Evolutionary conservation across 2,113 vertebrate species (phyloP).

Genomic region (Promerops cafer): DNA sequence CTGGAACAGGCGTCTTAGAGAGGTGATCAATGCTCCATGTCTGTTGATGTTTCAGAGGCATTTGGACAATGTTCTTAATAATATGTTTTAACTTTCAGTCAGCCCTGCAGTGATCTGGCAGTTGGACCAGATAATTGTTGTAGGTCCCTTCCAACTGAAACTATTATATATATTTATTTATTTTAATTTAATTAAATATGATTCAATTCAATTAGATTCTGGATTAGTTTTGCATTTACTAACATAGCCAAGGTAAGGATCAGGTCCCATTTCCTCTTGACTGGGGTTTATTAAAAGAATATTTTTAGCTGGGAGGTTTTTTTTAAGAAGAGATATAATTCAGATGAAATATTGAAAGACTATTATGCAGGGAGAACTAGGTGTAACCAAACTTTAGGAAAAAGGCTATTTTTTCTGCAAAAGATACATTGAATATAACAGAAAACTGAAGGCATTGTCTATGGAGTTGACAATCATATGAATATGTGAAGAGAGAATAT

Average conservation of each 20-base stretch:
- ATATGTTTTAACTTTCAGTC: background rate
- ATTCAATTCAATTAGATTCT: background rate
- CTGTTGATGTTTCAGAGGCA: background rate
- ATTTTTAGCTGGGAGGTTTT: background rate
- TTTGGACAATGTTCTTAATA: background rate
- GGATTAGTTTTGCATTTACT: background rate
- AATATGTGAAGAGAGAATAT: background rate
- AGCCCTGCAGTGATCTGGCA: background rate
- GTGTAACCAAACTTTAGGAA: background rate
- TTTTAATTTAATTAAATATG: background rate
- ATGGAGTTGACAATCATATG: background rate
- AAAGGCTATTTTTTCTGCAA: background rate
- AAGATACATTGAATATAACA: background rate
- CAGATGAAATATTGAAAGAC: background rate
- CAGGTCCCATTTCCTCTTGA: background rate
- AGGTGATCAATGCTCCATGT: background rate
- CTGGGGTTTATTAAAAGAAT: background rate
- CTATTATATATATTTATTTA: background rate
- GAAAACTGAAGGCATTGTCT: background rate
- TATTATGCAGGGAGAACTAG: background rate
- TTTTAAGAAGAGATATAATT: background rate
- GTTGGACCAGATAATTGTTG: background rate
- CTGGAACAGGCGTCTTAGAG: too few species aligned
- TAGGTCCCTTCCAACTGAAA: background rate
- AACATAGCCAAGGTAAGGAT: background rate